Evolutionary conservation across 2,888 invertebrate genomes (phyloP), one percentile per base, ranked within the genome.

Genomic region (Adineta ricciae): DNA sequence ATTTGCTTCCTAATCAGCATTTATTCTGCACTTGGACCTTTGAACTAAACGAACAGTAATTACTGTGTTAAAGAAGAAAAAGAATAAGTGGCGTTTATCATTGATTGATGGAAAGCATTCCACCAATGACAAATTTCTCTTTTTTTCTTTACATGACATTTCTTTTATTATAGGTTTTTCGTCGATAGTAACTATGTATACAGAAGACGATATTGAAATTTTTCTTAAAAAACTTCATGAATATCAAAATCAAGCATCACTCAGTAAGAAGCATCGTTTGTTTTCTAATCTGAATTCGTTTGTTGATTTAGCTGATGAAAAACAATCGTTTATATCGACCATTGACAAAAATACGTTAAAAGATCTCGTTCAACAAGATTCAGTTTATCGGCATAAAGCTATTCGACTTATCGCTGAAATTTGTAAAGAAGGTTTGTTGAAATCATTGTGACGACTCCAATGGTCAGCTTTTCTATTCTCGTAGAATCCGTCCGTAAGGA

Each of bases 321-420:
- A n/a, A 56, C n/a, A 36, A 19, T 9, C 27, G 32, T 32, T 64
- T 4, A 36, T 3, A 64, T 32, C 64, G 3, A 7, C 27, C 24
- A 41, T 78, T 14, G 78, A 78, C n/a, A 78, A 78, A 11, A 78
- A 38, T 78, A n/a, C 41, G 16, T n/a, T 78, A 78, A 78, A 78
- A 78, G 41, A 78, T 41, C n/a, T 78, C 38, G 24, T 78, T 78
- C 5, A 78, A 24, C 38, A 78, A 41, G 14, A 78, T 16, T 24
- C 11, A 2, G 38, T 24, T n/a, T 78, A 78, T 78, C 78, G 78
- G 0, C 41, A 78, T 78, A 78, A 78, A 78, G 78, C 4, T 19
- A 78, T 78, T 41, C 38, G 78, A 41, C 7, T 78, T 24, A 5
- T 78, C 21, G 78, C 78, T 41, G 78, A 78, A 41, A 8, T 78